Conservation (phyloP, 2,888 invertebrate genomes). For the Eilema sororculum region DNA sequence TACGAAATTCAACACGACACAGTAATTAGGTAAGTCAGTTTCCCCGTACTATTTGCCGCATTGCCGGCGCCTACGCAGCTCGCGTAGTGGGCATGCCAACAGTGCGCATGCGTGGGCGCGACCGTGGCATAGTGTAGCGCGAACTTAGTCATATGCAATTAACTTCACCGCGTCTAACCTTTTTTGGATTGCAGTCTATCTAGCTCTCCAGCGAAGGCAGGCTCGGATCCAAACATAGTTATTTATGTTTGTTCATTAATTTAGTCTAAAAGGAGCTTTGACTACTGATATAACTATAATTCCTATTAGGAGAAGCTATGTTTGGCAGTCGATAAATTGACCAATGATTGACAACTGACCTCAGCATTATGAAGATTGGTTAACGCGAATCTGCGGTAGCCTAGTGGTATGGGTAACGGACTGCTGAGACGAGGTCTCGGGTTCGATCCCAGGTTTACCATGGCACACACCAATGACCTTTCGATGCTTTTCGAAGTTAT, state of each 20-base stretch:
- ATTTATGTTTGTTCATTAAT: conserved; percentile 1
- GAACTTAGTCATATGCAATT: conserved; percentile 35
- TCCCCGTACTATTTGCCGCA: background rate
- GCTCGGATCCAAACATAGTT: background rate
- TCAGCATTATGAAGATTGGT: background rate
- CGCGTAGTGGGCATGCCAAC: conserved; percentile 19
- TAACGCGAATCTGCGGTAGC: too few relatives aligned
- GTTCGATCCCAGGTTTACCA: too few relatives aligned
- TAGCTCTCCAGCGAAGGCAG: conserved; percentile 20
- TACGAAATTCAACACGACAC: background rate
- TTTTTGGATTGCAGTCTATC: conserved; percentile 41
- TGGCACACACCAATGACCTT: too few relatives aligned
- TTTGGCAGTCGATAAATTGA: background rate
- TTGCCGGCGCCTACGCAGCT: conserved; percentile 39
- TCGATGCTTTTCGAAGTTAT: too few relatives aligned
- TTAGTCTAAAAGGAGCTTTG: conserved; percentile 5
- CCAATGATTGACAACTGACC: background rate
- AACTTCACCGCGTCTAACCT: conserved; percentile 40
- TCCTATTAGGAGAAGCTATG: background rate
- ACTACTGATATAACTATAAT: background rate
- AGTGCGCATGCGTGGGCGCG: conserved; percentile 37
- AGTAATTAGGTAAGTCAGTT: conserved; percentile 27
- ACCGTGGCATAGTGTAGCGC: background rate
- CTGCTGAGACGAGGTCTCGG: too few relatives aligned
- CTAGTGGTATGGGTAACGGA: too few relatives aligned